phyloP scores from a whole-genome alignment of 2,888 invertebrate genomes.

The Ochropacha duplaris region DNA sequence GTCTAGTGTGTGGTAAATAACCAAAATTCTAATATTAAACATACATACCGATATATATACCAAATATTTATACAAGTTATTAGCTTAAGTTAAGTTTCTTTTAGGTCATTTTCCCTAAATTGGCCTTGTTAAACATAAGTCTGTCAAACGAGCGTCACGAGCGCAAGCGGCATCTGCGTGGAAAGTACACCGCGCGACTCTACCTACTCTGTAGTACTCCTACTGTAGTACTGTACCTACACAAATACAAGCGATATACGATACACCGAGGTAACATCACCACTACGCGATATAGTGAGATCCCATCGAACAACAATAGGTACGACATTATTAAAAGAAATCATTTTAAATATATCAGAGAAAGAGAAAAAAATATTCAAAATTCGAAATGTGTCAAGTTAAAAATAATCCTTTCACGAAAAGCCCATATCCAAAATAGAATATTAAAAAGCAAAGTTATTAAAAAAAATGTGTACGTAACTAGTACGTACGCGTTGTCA shows the following conservation, averaged over 20 bases:
- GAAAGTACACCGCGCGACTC: conserved; percentile 22
- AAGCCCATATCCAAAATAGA: conserved; percentile 78
- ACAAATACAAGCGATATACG: conserved; percentile 19
- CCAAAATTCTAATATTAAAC: conserved; percentile 83
- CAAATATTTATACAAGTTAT: conserved; percentile 82
- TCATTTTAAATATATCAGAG: conserved; percentile 50
- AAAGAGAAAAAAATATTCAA: conserved; percentile 50
- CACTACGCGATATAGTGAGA: conserved; percentile 39
- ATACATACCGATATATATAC: conserved; percentile 83
- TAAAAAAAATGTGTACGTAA: conserved; percentile 52
- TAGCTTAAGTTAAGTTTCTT: conserved; percentile 82
- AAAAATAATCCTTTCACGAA: conserved; percentile 60
- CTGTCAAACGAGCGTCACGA: conserved; percentile 70
- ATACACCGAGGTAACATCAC: conserved; percentile 11
- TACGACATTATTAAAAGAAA: conserved; percentile 73
- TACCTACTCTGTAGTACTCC: neutral
- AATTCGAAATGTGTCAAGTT: conserved; percentile 47
- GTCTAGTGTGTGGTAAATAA: conserved; percentile 82
- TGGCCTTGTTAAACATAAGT: conserved; percentile 75
- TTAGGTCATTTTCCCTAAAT: conserved; percentile 80
- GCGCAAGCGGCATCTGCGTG: conserved; percentile 29
- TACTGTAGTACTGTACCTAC: neutral
- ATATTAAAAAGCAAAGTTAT: conserved; percentile 67
- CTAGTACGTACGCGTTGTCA: conserved; percentile 45
- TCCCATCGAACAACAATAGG: conserved; percentile 38